Conservation (phyloP, 2,797 vertebrate species). For the Passerculus sandwichensis region DNA sequence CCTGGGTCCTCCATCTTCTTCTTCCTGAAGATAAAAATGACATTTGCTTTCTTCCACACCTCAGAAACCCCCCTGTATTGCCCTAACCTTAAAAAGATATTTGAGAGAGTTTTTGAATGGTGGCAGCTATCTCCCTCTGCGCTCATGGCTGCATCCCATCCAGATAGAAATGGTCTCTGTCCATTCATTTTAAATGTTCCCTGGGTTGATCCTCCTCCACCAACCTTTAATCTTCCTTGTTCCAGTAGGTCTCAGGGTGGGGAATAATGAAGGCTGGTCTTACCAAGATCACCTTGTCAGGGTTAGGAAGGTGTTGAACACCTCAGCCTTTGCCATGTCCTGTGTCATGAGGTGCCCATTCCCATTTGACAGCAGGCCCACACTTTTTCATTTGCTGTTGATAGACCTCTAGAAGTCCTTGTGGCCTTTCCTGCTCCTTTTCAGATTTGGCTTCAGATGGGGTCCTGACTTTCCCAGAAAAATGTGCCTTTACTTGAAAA, state of each 20-base stretch:
- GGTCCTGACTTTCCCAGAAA: background rate
- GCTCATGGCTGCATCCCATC: background rate
- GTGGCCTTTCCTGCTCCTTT: background rate
- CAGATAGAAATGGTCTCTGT: background rate
- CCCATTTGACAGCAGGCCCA: rapidly evolving
- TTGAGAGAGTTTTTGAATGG: background rate
- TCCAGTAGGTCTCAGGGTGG: background rate
- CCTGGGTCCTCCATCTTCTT: background rate
- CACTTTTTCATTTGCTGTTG: background rate
- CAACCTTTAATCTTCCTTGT: background rate
- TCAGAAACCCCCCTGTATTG: background rate
- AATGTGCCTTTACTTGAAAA: background rate
- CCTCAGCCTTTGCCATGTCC: background rate
- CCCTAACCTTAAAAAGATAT: background rate
- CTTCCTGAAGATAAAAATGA: background rate
- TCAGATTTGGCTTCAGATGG: background rate
- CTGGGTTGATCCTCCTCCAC: background rate
- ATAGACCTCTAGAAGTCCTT: background rate
- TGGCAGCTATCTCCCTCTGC: background rate
- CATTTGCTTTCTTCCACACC: background rate
- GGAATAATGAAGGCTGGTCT: background rate
- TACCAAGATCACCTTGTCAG: background rate
- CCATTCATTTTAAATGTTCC: background rate
- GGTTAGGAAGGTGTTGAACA: background rate
- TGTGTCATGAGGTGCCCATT: background rate